Evolutionary conservation across 1,140 invertebrate genomes (phyloP), one percentile per base, ranked within the genome.

Genomic region (Ostrea edulis): DNA sequence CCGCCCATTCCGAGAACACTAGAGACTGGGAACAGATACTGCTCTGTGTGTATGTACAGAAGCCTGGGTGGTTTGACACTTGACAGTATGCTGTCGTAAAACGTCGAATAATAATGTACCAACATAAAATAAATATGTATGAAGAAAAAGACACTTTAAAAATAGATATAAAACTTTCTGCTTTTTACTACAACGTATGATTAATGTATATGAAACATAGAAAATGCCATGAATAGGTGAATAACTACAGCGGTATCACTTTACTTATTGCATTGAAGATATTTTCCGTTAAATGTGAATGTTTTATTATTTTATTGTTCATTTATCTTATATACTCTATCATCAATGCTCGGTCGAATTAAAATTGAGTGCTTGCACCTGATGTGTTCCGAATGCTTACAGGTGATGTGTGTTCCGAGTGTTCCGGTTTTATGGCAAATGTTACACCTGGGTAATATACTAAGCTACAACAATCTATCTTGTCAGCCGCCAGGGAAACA

Each of bases 81-180:
- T 77, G 68, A 77, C 68, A 35, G 12, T 25, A 4, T 35, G 22
- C 29, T 35, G 68, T 77, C 68, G 25, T 77, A 77, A 77, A 77
- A 25, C 29, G 68, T 77, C 68, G 29, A 77, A 77, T 77, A 77
- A 77, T 77, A 77, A 77, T 77, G 68, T 77, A 77, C 68, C 9
- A 35, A 77, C 68, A 77, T 35, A 44, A 77, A 77, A 77, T 77
- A 77, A 77, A 77, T 77, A 77, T 77, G 68, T 77, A 77, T 77
- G 68, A 77, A 77, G 68, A 25, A 62, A 77, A 77, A 77, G 68
- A 77, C 68, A 77, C 14, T 77, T 77, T 77, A 77, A 77, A 62
- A 77, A 77, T 77, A 77, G 68, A 77, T 25, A 14, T 25, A 71
- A 77, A 77, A 77, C 68, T 77, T 35, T 77, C 25, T 77, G 14